Conservation (phyloP, 2,888 invertebrate genomes). For the Athrips mouffetella region DNA sequence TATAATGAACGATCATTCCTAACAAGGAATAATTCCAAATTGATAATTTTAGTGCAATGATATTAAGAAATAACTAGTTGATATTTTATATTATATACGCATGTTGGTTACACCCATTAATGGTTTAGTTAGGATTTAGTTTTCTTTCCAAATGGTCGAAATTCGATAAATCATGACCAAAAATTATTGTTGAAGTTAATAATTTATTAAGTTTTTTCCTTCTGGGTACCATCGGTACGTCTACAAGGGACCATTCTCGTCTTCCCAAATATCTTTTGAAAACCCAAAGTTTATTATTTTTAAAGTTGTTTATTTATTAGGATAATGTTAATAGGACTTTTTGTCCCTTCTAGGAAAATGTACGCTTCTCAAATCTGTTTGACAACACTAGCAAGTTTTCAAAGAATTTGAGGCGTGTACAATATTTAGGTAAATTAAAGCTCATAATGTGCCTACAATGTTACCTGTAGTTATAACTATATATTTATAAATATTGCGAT, state of each 20-base stretch:
- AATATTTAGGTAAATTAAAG: conserved; percentile 55
- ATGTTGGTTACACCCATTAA: conserved; percentile 21
- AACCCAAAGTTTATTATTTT: conserved; percentile 71
- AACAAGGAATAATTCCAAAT: conserved; percentile 68
- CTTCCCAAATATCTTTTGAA: conserved; percentile 65
- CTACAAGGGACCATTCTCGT: conserved; percentile 62
- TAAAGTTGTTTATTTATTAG: conserved; percentile 67
- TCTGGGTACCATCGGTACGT: conserved; percentile 30
- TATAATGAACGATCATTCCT: conserved; percentile 68
- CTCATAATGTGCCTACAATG: conserved; percentile 76
- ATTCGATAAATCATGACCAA: conserved; percentile 13
- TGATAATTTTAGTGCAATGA: conserved; percentile 71
- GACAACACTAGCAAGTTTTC: conserved; percentile 3
- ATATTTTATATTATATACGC: conserved; percentile 37
- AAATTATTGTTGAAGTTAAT: conserved; percentile 42
- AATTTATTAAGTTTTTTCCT: conserved; percentile 49
- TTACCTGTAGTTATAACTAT: conserved; percentile 71
- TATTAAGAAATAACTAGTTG: conserved; percentile 57
- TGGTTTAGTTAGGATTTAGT: conserved; percentile 4
- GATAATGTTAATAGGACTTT: conserved; percentile 36
- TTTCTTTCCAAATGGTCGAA: conserved; percentile 12
- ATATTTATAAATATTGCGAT: conserved; percentile 44
- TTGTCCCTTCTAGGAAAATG: conserved; percentile 19
- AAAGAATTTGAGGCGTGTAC: conserved; percentile 16
- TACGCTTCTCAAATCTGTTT: conserved; percentile 22